A percentile compares a stretch with the other conserved stretches of the same genome.
These are phyloP conservation scores for Callochromis pleurospilus DNA, from an alignment of 2,113 vertebrate species.

Conservation along the genomic window DNA sequence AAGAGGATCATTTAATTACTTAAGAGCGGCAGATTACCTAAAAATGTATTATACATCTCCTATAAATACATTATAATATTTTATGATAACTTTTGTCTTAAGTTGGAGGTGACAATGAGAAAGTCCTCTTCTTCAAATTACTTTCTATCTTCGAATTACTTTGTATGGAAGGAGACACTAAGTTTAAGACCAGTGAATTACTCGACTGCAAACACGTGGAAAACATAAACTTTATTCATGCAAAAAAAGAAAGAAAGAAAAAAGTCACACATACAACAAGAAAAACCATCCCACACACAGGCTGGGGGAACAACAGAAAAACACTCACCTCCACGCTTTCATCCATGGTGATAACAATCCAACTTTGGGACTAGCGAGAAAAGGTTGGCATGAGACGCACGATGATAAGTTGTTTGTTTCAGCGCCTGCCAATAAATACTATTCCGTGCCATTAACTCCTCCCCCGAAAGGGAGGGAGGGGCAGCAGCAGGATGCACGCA, in stretches of 20 bases:
- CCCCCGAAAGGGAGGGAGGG: not conserved
- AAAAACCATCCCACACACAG: not conserved
- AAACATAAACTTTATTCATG: not conserved
- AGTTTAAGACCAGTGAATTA: not conserved
- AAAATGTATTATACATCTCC: not conserved
- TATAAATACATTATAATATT: not conserved
- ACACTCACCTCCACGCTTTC: conserved; percentile 34
- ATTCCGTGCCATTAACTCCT: not conserved
- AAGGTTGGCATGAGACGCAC: not conserved
- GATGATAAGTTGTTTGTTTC: not conserved
- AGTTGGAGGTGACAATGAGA: not conserved
- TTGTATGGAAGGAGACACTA: not conserved
- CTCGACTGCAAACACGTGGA: not conserved
- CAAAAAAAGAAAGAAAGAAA: not conserved
- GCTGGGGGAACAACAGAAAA: not conserved
- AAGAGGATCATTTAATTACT: not conserved
- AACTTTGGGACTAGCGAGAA: not conserved
- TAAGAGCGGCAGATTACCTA: not conserved
- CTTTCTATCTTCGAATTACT: not conserved
- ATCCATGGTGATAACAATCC: not conserved
- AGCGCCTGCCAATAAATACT: not conserved
- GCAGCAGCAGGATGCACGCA: not conserved
- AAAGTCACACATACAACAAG: not conserved
- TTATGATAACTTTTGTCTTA: not conserved
- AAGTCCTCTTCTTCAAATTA: not conserved